Evolutionary conservation across 2,113 vertebrate species (phyloP).

Genomic region (Euleptes europaea): DNA sequence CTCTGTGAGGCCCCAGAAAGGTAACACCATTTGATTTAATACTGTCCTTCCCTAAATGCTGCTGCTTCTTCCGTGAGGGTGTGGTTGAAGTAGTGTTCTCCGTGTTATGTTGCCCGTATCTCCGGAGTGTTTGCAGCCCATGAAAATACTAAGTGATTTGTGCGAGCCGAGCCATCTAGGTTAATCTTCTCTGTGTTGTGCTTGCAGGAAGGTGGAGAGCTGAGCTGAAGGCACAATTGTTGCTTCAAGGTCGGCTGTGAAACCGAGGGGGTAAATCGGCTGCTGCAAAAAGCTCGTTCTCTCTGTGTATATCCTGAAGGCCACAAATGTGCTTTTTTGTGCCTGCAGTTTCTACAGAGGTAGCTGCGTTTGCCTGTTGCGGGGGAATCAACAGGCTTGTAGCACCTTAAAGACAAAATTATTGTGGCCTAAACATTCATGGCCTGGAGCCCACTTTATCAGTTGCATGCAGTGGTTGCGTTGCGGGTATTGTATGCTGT

Average conservation of each 20-base stretch:
- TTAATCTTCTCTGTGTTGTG: neutral
- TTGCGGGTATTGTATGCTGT: neutral
- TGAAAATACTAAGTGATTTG: constrained; percentile 13
- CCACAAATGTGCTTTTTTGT: neutral
- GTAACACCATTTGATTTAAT: constrained; percentile 5
- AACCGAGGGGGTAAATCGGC: neutral
- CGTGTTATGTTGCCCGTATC: neutral
- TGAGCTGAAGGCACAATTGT: neutral
- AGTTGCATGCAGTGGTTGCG: neutral
- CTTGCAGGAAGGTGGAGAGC: constrained; percentile 19
- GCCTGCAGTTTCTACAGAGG: too few relatives aligned
- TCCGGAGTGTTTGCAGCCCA: neutral
- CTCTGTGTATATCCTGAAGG: neutral
- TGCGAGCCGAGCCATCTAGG: neutral
- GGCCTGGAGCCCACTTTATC: neutral
- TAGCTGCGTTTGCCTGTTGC: neutral
- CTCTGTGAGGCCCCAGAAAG: neutral
- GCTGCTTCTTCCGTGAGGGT: neutral
- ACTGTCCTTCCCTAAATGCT: constrained; percentile 2
- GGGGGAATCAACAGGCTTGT: neutral
- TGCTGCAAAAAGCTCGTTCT: neutral
- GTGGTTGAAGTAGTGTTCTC: neutral
- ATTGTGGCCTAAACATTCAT: too few relatives aligned
- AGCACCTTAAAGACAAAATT: neutral
- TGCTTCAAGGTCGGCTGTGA: neutral